Evolutionary conservation across 2,113 vertebrate genomes (phyloP).

Genomic region (Tachycineta bicolor): DNA sequence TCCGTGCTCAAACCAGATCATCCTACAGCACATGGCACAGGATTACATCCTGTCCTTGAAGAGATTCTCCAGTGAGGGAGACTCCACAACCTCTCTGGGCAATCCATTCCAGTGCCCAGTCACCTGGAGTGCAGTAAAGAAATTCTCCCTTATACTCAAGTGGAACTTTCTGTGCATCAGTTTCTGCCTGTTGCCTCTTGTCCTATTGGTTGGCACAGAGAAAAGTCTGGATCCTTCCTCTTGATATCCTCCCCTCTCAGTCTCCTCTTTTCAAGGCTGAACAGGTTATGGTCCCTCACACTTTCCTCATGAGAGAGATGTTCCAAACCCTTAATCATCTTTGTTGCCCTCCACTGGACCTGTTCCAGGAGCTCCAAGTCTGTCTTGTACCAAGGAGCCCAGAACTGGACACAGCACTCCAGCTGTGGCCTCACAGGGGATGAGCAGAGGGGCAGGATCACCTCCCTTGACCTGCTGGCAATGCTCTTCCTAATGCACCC

Average conservation of each 20-base stretch:
- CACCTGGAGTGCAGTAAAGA: background rate
- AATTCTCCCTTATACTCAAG: background rate
- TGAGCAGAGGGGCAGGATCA: background rate
- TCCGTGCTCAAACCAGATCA: background rate
- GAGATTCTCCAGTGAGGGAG: background rate
- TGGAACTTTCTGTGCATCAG: background rate
- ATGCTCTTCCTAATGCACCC: fast-evolving
- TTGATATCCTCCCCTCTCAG: background rate
- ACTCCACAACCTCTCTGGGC: background rate
- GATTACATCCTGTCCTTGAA: background rate
- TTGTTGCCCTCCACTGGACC: background rate
- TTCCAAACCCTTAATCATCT: background rate
- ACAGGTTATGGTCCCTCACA: background rate
- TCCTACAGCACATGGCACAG: background rate
- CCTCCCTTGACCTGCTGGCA: background rate
- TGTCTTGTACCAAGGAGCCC: background rate
- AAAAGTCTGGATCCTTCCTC: background rate
- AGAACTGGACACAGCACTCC: background rate
- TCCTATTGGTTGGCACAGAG: background rate
- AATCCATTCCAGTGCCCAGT: background rate
- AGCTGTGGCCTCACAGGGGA: background rate
- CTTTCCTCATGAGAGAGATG: background rate
- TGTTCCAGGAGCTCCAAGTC: fast-evolving
- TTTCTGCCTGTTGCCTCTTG: background rate
- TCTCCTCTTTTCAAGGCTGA: background rate